Conservation (phyloP, 2,797 vertebrate species). For the Melopsittacus undulatus region DNA sequence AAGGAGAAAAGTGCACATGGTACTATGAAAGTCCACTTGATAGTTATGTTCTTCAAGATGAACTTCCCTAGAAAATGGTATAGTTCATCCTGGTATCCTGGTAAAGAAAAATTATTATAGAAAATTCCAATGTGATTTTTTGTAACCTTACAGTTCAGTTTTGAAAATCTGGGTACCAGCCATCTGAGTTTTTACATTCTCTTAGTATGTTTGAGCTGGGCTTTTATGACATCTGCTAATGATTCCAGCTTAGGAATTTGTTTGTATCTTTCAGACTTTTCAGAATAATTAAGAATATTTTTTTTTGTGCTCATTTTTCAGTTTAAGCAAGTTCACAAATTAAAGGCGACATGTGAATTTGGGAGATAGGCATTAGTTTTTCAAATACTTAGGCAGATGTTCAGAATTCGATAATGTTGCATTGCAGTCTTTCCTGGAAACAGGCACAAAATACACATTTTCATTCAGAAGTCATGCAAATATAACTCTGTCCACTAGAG, state of each 20-base stretch:
- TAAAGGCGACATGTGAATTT: not conserved
- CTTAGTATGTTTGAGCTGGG: not conserved
- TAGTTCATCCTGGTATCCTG: not conserved
- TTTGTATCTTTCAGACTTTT: not conserved
- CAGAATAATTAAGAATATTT: not conserved
- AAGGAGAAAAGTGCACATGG: not conserved
- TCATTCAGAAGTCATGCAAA: not conserved
- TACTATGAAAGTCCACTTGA: not conserved
- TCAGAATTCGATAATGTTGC: rapidly evolving
- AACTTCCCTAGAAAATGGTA: not conserved
- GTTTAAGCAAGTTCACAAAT: not conserved
- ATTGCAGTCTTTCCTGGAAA: not conserved
- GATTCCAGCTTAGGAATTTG: not conserved
- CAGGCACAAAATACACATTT: rapidly evolving
- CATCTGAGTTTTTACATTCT: not conserved
- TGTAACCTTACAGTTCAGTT: not conserved
- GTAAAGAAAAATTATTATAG: not conserved
- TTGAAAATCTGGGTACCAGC: rapidly evolving
- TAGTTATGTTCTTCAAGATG: not conserved
- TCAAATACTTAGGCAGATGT: not conserved
- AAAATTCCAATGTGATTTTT: not conserved
- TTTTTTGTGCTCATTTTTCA: not conserved
- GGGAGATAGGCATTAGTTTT: not conserved
- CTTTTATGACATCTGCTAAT: not conserved
- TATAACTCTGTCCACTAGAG: slow-evolving; percentile 37